A percentile compares a stretch with the other conserved stretches of the same genome.
phyloP scores from a whole-genome alignment of 2,888 invertebrate genomes.

The Pristionchus exspectatus region DNA sequence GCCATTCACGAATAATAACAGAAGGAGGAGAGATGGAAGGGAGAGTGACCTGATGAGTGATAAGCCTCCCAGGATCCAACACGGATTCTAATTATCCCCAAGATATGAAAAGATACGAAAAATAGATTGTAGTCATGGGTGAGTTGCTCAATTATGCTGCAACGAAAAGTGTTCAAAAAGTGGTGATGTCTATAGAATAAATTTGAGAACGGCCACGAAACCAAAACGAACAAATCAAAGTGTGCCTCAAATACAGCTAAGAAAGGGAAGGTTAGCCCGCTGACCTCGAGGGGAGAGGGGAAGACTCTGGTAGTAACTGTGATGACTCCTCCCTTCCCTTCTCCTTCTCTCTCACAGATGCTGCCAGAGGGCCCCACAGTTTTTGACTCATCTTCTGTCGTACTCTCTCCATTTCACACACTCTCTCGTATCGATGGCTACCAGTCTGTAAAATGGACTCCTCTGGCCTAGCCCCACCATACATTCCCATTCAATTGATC shows the following conservation, averaged over 20 bases:
- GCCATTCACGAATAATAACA: conserved; percentile 31
- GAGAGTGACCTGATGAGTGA: background rate
- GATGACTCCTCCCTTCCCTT: conserved; percentile 7
- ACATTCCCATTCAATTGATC: background rate
- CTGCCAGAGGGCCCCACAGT: conserved; percentile 27
- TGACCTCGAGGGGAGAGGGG: conserved; percentile 7
- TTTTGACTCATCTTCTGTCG: background rate
- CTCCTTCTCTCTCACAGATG: conserved; percentile 23
- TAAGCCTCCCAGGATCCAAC: too few relatives aligned
- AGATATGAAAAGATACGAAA: too few relatives aligned
- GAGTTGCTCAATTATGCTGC: too few relatives aligned
- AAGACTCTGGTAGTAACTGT: conserved; percentile 11
- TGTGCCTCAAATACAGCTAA: too few relatives aligned
- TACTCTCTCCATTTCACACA: conserved; percentile 4
- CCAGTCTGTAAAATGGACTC: background rate
- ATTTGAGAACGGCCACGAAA: too few relatives aligned
- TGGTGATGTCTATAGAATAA: background rate
- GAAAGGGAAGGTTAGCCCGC: background rate
- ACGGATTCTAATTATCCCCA: too few relatives aligned
- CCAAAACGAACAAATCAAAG: too few relatives aligned
- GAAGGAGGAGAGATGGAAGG: background rate
- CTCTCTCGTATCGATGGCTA: background rate
- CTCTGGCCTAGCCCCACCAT: background rate
- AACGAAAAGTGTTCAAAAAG: too few relatives aligned
- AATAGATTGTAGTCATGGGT: too few relatives aligned